Evolutionary conservation across 1,140 invertebrate species (phyloP).

Genomic region (Drosophila prosaltans): DNA sequence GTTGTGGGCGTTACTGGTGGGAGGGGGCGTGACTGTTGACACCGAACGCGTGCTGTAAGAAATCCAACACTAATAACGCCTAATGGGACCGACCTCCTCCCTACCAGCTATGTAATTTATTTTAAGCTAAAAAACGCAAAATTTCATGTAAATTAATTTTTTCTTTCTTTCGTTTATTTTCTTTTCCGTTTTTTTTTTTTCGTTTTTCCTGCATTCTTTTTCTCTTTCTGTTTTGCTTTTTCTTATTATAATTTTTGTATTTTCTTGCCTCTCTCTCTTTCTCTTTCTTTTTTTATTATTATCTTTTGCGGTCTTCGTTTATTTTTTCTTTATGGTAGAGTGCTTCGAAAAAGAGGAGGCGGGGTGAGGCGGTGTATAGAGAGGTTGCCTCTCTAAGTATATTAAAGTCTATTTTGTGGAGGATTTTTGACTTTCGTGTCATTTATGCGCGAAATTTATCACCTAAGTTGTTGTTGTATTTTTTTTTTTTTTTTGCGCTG

Average conservation of each 20-base stretch:
- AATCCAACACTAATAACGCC: conserved; percentile 49
- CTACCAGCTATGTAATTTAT: conserved; percentile 45
- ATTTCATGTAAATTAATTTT: conserved; percentile 66
- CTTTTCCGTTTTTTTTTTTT: conserved; percentile 31
- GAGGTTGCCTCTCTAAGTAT: conserved; percentile 31
- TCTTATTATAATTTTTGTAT: conserved; percentile 52
- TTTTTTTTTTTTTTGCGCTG: conserved; percentile 15
- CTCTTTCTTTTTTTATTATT: conserved; percentile 57
- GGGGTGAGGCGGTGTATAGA: not conserved
- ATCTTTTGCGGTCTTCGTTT: conserved; percentile 32
- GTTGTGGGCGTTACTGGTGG: not conserved
- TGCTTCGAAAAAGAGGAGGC: not conserved
- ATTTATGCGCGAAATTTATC: conserved; percentile 64
- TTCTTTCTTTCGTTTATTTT: conserved; percentile 35
- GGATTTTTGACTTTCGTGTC: conserved; percentile 64
- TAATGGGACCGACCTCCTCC: conserved; percentile 36
- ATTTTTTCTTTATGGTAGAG: conserved; percentile 7
- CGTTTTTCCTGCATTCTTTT: not conserved
- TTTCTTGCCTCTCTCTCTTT: conserved; percentile 27
- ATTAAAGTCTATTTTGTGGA: conserved; percentile 58
- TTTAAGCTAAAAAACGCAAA: conserved; percentile 37
- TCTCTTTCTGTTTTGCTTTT: conserved; percentile 36
- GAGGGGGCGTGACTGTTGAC: conserved; percentile 33
- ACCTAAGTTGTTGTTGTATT: conserved; percentile 18
- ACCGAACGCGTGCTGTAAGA: conserved; percentile 25